These are phyloP conservation scores for Aleadryas rufinucha DNA, from an alignment of 2,113 vertebrate species.

Conservation along the genomic window DNA sequence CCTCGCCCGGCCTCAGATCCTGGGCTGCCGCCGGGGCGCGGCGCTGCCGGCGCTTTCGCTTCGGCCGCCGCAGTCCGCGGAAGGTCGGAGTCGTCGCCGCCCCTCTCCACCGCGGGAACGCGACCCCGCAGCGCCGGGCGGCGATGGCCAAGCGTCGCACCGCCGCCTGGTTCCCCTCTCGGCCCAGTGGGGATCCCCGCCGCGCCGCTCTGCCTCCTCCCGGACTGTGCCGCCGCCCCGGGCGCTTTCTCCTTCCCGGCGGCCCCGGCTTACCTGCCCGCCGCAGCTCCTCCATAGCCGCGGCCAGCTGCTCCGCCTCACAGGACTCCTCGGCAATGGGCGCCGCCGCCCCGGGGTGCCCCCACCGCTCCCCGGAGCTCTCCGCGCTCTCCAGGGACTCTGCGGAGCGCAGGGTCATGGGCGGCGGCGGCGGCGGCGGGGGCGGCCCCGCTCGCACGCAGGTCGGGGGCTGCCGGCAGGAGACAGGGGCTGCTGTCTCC, in stretches of 20 bases:
- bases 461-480: not conserved
- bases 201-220: not conserved
- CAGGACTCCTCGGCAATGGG: not conserved
- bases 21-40: not conserved
- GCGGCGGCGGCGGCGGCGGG: not conserved
- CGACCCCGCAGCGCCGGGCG: not conserved
- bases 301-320: constrained; percentile 72
- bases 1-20: not conserved
- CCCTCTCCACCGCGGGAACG: not conserved
- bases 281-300: constrained; percentile 79
- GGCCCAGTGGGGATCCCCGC: not conserved
- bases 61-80: not conserved
- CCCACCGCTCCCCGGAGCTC: constrained; percentile 26
- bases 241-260: not conserved
- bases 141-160: not conserved
- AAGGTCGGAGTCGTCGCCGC: not conserved
- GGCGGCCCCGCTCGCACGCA: not conserved
- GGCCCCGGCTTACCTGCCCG: constrained; percentile 71
- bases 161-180: not conserved
- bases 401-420: constrained; percentile 83
- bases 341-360: not conserved
- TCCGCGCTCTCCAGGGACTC: constrained; percentile 72
- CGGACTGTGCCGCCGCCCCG: not conserved
- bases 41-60: constrained; percentile 13
- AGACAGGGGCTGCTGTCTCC: not conserved